A percentile compares a stretch with the other conserved stretches of the same genome.
These are phyloP conservation scores for Apteryx mantelli DNA, from an alignment of 2,113 vertebrate genomes.

Conservation along the genomic window DNA sequence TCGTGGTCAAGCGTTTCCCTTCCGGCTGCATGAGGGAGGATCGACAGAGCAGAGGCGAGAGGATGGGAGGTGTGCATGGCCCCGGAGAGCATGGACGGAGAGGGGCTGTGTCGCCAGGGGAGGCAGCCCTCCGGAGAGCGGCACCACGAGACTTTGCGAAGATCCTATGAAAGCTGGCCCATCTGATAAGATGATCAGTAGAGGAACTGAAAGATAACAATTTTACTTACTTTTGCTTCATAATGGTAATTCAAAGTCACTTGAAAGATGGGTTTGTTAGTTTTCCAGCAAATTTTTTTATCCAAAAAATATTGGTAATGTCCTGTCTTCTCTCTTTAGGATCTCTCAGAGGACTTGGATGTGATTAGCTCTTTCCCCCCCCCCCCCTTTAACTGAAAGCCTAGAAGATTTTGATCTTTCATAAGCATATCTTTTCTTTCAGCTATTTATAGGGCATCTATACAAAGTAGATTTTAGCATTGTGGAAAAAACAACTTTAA, in stretches of 20 bases:
- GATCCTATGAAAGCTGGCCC: not conserved
- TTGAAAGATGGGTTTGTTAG: not conserved
- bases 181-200: not conserved
- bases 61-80: not conserved
- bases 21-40: not conserved
- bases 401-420: not conserved
- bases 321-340: not conserved
- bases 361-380: not conserved
- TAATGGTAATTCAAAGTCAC: not conserved
- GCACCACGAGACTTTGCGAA: not conserved
- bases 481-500: not conserved
- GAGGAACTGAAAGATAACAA: not conserved
- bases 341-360: not conserved
- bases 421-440: not conserved
- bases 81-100: accelerated
- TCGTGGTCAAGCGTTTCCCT: not conserved
- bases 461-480: not conserved
- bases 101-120: accelerated
- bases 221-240: not conserved
- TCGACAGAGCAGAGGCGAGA: not conserved
- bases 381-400: not conserved
- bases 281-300: not conserved
- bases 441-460: not conserved
- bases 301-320: not conserved
- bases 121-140: not conserved